Evolutionary conservation across 1,140 invertebrate genomes (phyloP), one percentile per base, ranked within the genome.

Genomic region (Oscheius sp.): DNA sequence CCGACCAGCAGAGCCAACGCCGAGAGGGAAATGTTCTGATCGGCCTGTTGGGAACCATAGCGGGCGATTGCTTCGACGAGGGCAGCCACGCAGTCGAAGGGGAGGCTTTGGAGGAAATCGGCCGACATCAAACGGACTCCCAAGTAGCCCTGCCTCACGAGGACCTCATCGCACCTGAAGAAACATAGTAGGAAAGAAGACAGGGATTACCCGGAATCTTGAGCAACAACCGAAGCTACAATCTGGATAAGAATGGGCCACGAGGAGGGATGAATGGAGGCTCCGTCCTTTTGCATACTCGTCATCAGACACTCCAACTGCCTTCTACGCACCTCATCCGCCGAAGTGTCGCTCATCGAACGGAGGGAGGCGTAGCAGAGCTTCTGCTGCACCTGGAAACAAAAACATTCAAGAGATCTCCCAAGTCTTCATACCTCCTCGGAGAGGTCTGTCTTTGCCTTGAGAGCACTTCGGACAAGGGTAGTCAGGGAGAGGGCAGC

Each of bases 11-110:
- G 87, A 64, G 95, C 95, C 75, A 99, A 92, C 55, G 95, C 94
- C 23, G 95, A 97, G n/a, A 99, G 88, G 31, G 94, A 96, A 79
- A 99, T 95, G 86, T 99, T 99, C 20, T 98, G 87, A 86, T 99
- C 95, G 85, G 95, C 92, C 31, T 92, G 94, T 87, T 99, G 96
- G 10, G 91, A 91, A 0, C 94, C 95, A 87, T 98, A 99, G 82
- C 93, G 93, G 0, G 94, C 92, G 26, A 94, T 93, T 2, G 95
- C 94, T 80, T 95, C 92, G 10, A 98, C 91, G 82, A 93, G 93
- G 1, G 93, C 86, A 38, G 94, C 91, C 75, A 98, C 88, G 85
- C 94, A 91, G 80, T 91, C 85, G 89, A 83, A 77, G 1, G 81
- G 81, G 20, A 83, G 65, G 26, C 58, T 58, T 31, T 74, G 65